A percentile compares a stretch with the other conserved stretches of the same genome.
These are phyloP conservation scores for Melanostoma mellinum DNA, from an alignment of 2,888 invertebrate species.

Conservation along the genomic window DNA sequence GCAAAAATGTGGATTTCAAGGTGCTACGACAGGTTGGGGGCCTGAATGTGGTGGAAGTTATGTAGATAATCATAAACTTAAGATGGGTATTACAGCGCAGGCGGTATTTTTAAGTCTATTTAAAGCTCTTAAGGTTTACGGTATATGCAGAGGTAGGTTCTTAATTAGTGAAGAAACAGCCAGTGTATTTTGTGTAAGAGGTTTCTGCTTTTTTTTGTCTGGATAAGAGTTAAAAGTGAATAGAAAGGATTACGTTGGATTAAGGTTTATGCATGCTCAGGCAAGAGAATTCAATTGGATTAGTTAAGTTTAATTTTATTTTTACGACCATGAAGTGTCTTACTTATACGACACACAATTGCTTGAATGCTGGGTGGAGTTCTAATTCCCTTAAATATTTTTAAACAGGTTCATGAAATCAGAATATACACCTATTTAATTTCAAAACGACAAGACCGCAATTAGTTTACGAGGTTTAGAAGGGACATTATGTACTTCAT, in stretches of 20 bases:
- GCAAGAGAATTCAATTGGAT: no score
- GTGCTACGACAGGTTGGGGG: slow-evolving; percentile 55
- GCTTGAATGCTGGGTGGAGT: no score
- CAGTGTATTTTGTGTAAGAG: neutral
- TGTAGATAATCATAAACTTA: slow-evolving; percentile 50
- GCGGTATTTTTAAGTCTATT: slow-evolving; percentile 11
- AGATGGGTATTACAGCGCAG: neutral
- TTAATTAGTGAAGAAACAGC: slow-evolving; percentile 41
- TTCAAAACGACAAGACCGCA: no score
- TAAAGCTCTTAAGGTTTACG: neutral
- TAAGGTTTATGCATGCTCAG: neutral
- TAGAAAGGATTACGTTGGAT: slow-evolving; percentile 6
- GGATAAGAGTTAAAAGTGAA: neutral
- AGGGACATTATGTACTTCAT: no score
- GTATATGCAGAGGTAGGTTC: neutral
- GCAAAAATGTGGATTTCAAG: slow-evolving; percentile 54
- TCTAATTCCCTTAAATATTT: no score
- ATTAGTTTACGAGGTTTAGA: no score
- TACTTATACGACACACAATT: no score
- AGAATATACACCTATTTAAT: no score
- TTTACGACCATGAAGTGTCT: no score
- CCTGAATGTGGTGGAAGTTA: slow-evolving; percentile 40
- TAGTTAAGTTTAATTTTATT: no score
- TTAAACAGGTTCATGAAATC: no score
- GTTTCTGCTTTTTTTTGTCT: neutral